Conservation (phyloP, 2,888 invertebrate genomes). For the Parascotia fuliginaria region DNA sequence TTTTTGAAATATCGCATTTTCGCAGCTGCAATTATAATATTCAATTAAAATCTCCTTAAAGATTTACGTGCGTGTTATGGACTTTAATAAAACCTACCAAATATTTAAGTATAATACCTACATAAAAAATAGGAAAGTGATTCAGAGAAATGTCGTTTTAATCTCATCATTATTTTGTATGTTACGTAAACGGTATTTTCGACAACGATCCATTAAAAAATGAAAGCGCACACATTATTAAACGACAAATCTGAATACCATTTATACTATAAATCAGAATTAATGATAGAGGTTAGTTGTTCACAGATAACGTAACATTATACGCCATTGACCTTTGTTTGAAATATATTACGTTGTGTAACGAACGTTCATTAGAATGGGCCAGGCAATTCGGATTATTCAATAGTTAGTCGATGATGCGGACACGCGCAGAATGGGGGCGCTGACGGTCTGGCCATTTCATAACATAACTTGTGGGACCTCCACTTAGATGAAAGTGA, state of each 20-base stretch:
- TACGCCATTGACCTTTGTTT: constrained; percentile 65
- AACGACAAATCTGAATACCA: constrained; percentile 18
- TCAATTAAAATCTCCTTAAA: too few relatives aligned
- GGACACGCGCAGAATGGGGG: constrained; percentile 64
- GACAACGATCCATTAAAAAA: constrained; percentile 22
- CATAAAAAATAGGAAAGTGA: too few relatives aligned
- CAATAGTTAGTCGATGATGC: constrained; percentile 48
- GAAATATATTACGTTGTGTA: constrained; percentile 58
- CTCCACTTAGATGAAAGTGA: constrained; percentile 56
- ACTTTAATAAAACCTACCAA: too few relatives aligned
- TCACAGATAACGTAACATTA: constrained; percentile 31
- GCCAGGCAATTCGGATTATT: constrained; percentile 57
- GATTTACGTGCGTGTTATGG: too few relatives aligned
- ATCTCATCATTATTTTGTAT: background rate
- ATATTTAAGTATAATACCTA: too few relatives aligned
- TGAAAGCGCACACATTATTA: constrained; percentile 34
- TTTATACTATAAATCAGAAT: constrained; percentile 29
- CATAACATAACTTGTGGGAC: constrained; percentile 54
- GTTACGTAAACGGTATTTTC: constrained; percentile 1
- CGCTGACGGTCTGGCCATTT: constrained; percentile 67
- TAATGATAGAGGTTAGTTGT: constrained; percentile 24
- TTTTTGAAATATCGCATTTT: too few relatives aligned
- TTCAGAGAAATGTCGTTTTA: too few relatives aligned
- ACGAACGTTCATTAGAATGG: constrained; percentile 62
- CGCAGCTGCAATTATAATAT: too few relatives aligned